These are phyloP conservation scores for Symphodus melops DNA, from an alignment of 2,113 vertebrate species.

Conservation along the genomic window DNA sequence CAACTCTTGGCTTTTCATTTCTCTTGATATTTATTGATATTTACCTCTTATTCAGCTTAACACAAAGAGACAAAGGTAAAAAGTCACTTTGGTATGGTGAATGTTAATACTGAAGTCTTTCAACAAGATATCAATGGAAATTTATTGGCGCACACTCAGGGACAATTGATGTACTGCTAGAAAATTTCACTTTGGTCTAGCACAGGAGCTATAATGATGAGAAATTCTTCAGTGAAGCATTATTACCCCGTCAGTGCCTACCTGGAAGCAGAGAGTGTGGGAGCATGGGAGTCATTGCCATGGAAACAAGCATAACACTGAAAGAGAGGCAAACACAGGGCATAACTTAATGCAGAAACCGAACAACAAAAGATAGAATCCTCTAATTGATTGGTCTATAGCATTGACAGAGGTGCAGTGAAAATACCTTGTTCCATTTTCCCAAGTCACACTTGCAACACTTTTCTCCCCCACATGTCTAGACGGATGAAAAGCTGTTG, in stretches of 20 bases:
- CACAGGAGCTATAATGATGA: conserved; percentile 71
- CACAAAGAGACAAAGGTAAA: background rate
- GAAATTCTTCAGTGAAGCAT: conserved; percentile 65
- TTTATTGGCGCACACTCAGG: conserved; percentile 62
- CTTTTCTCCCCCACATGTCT: conserved; percentile 3
- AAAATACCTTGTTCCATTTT: conserved; percentile 35
- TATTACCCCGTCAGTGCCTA: conserved; percentile 71
- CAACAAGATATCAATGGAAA: conserved; percentile 52
- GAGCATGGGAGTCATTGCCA: conserved; percentile 79
- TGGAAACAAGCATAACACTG: conserved; percentile 83
- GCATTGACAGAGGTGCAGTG: background rate
- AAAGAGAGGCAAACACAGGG: conserved; percentile 38
- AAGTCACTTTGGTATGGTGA: conserved; percentile 22
- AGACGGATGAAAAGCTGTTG: conserved; percentile 7
- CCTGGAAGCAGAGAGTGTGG: conserved; percentile 77
- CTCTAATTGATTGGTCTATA: conserved; percentile 53
- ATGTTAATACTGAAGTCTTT: conserved; percentile 23
- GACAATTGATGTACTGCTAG: conserved; percentile 56
- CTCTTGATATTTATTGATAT: conserved; percentile 16
- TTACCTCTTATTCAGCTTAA: conserved; percentile 20
- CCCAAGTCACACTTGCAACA: conserved; percentile 25
- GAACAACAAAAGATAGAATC: conserved; percentile 15
- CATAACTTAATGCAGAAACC: conserved; percentile 47
- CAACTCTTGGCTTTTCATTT: background rate
- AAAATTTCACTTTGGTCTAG: conserved; percentile 54